Evolutionary conservation across 2,797 vertebrate genomes (phyloP).

Genomic region (Babyrousa celebensis): DNA sequence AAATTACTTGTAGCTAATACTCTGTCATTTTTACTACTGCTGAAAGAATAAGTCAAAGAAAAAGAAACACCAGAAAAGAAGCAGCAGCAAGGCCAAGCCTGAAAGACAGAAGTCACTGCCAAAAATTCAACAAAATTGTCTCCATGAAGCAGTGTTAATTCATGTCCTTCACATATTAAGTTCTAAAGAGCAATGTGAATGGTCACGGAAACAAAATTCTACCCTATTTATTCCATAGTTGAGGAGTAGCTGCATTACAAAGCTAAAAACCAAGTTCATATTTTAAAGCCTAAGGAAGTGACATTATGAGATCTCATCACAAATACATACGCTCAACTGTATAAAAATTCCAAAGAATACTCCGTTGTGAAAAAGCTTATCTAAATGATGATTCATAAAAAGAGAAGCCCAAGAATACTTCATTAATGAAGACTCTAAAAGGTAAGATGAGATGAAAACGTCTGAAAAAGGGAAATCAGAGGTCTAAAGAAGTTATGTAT

Average conservation of each 20-base stretch:
- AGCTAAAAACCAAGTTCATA: background rate
- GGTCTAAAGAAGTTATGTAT: slow-evolving; percentile 18
- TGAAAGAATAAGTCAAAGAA: background rate
- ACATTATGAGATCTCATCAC: slow-evolving; percentile 25
- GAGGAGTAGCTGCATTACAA: background rate
- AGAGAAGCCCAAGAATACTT: background rate
- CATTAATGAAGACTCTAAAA: slow-evolving; percentile 22
- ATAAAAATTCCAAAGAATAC: slow-evolving; percentile 25
- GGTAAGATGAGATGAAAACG: slow-evolving; percentile 7
- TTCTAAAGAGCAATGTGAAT: slow-evolving; percentile 37
- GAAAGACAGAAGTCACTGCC: background rate
- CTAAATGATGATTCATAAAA: background rate
- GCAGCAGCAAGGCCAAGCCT: background rate
- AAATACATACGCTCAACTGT: background rate
- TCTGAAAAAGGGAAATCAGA: slow-evolving; percentile 36
- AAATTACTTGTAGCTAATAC: slow-evolving; percentile 34
- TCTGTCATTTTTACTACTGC: background rate
- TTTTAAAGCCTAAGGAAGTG: slow-evolving; percentile 33
- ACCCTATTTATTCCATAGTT: background rate
- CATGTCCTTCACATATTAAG: background rate
- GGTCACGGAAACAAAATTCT: background rate
- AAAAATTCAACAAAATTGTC: background rate
- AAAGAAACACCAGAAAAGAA: background rate
- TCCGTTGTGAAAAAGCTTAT: background rate
- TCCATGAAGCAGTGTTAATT: background rate